phyloP scores from a whole-genome alignment of 2,113 vertebrate species.

The Dasyprocta punctata region DNA sequence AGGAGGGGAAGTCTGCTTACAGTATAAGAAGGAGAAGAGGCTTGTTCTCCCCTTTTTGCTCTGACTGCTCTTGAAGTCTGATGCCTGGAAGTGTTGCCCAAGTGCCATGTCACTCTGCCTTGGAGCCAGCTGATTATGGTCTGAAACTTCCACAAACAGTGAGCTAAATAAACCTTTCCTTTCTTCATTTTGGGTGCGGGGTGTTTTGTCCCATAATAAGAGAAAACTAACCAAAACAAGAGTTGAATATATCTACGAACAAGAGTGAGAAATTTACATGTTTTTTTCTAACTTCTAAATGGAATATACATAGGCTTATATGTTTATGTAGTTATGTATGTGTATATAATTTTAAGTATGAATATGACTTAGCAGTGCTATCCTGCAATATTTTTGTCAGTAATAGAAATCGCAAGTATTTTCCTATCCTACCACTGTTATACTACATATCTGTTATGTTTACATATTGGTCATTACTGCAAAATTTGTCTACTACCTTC shows the following conservation, averaged over 20 bases:
- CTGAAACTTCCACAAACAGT: no score
- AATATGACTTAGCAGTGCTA: not conserved
- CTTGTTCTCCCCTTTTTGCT: no score
- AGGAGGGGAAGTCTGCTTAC: no score
- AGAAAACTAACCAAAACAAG: no score
- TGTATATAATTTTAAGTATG: not conserved
- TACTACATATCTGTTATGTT: not conserved
- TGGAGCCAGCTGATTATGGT: no score
- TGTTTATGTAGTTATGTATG: not conserved
- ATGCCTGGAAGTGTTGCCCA: no score
- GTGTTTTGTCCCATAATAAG: no score
- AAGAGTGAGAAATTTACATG: not conserved
- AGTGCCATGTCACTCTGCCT: no score
- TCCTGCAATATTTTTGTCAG: not conserved
- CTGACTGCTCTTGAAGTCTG: no score
- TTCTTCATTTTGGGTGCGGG: no score
- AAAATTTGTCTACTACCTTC: not conserved
- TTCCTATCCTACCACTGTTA: not conserved
- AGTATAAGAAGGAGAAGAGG: no score
- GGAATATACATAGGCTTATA: not conserved
- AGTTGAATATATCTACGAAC: not conserved
- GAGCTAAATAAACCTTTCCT: no score
- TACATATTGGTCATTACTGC: not conserved
- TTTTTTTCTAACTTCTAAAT: not conserved
- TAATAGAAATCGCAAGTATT: not conserved